Percentiles rank a stretch among this genome's conserved stretches.
Evolutionary conservation across 2,888 invertebrate genomes (phyloP).

Genomic region (Synergus umbraculus): DNA sequence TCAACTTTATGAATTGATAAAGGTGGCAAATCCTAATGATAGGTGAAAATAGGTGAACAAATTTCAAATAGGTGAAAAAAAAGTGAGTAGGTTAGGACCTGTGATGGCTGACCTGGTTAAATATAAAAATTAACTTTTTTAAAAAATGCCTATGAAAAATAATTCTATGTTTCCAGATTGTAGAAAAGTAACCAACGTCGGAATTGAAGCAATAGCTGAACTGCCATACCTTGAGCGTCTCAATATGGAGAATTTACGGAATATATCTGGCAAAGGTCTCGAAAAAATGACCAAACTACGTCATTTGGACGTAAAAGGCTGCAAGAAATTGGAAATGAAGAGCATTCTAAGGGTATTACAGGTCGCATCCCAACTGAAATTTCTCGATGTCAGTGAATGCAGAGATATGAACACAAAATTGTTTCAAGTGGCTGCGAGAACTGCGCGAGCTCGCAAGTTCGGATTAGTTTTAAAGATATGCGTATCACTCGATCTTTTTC

Average conservation of each 20-base stretch:
- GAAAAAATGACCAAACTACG: neutral
- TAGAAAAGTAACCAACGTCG: neutral
- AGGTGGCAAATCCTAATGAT: no score
- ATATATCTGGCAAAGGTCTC: neutral
- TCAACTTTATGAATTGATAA: no score
- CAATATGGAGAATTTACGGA: neutral
- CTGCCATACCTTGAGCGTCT: neutral
- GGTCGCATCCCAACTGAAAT: neutral
- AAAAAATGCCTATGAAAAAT: neutral
- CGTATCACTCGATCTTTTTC: neutral
- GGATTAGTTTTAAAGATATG: neutral
- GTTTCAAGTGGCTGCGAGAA: neutral
- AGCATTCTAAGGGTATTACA: neutral
- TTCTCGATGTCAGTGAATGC: neutral
- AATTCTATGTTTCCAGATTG: neutral
- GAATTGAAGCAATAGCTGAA: constrained; percentile 3
- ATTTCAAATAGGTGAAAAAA: no score
- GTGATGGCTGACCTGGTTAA: no score
- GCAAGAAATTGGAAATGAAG: constrained; percentile 2
- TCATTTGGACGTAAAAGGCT: neutral
- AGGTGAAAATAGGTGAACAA: no score
- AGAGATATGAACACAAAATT: neutral
- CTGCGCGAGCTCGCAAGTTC: neutral
- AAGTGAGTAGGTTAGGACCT: no score
- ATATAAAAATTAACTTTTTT: neutral